These are phyloP conservation scores for Copidosoma floridanum DNA, from an alignment of 1,140 invertebrate species.

Conservation along the genomic window DNA sequence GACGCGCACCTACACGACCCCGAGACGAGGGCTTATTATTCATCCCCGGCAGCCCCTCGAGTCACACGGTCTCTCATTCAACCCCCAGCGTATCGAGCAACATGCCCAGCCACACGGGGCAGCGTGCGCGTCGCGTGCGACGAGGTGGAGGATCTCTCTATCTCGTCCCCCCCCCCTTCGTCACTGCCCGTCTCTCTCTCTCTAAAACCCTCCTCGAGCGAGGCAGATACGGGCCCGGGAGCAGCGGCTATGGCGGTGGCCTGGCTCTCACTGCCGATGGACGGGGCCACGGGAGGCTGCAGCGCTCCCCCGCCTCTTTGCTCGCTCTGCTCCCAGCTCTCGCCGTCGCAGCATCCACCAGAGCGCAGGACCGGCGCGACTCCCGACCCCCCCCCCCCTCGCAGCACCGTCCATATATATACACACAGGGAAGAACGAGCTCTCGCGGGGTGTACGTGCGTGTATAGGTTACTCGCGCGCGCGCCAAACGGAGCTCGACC, in stretches of 20 bases:
- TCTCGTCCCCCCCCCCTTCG: slow-evolving; percentile 23
- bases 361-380: slow-evolving; percentile 44
- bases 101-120: too few relatives aligned
- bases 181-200: not conserved
- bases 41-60: too few relatives aligned
- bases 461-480: too few relatives aligned
- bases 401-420: too few relatives aligned
- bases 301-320: slow-evolving; percentile 8
- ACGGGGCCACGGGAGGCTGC: slow-evolving; percentile 30
- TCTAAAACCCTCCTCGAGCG: not conserved
- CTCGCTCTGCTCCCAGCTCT: slow-evolving; percentile 11
- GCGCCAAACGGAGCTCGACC: too few relatives aligned
- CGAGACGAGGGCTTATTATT: too few relatives aligned
- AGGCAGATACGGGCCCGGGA: slow-evolving; percentile 30
- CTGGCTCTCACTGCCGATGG: slow-evolving; percentile 49
- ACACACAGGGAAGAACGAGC: too few relatives aligned
- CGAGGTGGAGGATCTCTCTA: not conserved
- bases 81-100: too few relatives aligned
- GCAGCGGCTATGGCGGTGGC: slow-evolving; percentile 54
- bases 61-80: too few relatives aligned
- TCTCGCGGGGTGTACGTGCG: too few relatives aligned
- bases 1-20: too few relatives aligned
- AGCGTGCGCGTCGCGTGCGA: too few relatives aligned
- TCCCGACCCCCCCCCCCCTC: not conserved
- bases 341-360: slow-evolving; percentile 46